Base-by-base conservation (phyloP, 2,113 vertebrate species). In the Callochromis pleurospilus region DNA sequence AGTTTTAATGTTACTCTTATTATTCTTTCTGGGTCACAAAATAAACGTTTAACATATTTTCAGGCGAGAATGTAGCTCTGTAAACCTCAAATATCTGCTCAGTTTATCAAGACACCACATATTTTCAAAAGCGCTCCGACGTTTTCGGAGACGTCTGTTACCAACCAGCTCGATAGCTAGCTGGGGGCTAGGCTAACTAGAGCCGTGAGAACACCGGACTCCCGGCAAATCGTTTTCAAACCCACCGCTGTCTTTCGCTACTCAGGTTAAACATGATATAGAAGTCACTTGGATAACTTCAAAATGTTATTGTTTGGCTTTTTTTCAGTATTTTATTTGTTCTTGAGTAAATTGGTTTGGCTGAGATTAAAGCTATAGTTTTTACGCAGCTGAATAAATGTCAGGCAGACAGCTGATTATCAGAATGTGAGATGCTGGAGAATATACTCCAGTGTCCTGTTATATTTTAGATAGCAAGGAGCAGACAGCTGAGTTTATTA, bases 31-130 rank as follows among this genome's bases (percentile, higher is more conserved):
- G 7, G 17, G 17, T 51, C 0, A 51, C 47, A 51, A 51, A 49
- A 51, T 9, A 51, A 51, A 51, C 0, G 1, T 51, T 51, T 1
- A 51, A 51, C 17, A 19, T 51, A 19, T 51, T 19, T 49, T 49
- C 47, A 9, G 3, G 47, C 0, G 4, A 49, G 17, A 49, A 49
- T 49, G 7, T 49, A 19, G 0, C 47, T 49, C 3, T 49, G 17
- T 51, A 19, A 19, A 19, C 7, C 7, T 49, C 47, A 49, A 49
- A 19, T 47, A 49, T 49, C 17, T 49, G 47, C 47, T 49, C 47
- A 49, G 45, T 49, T 49, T 49, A 49, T 29, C 29, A 29, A 29
- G 29, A 29, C 29, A 29, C 29, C 29, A 5, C 29, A 29, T 29
- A 29, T 29, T 31, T 31, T 31, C 29, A 31, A 31, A 31, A 31